These are phyloP conservation scores for Karalla daura DNA, from an alignment of 2,797 vertebrate species.

Conservation along the genomic window DNA sequence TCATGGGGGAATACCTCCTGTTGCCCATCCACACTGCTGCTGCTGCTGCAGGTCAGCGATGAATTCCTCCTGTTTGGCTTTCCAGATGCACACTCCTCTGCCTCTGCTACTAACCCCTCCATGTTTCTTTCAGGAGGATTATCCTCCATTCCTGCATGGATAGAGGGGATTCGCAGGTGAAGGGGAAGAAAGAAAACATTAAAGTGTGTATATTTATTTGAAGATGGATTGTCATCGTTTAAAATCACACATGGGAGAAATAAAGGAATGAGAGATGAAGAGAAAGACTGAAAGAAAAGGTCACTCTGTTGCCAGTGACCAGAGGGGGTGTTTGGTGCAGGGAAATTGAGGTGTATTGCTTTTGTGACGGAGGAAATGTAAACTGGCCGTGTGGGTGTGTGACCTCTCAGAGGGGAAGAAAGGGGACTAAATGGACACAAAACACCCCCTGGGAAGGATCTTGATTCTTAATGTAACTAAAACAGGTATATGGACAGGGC, in stretches of 20 bases:
- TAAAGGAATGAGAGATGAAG: slow-evolving; percentile 20
- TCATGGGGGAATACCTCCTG: slow-evolving; percentile 71
- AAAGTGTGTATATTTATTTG: slow-evolving; percentile 72
- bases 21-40: slow-evolving; percentile 57
- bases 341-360: slow-evolving; percentile 84
- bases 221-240: slow-evolving; percentile 79
- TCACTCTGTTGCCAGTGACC: slow-evolving; percentile 84
- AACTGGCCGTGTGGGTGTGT: slow-evolving; percentile 81
- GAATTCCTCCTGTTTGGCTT: slow-evolving; percentile 76
- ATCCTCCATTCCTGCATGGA: slow-evolving; percentile 70
- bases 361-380: slow-evolving; percentile 86
- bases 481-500: slow-evolving; percentile 49
- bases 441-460: slow-evolving; percentile 83
- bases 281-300: slow-evolving; percentile 75
- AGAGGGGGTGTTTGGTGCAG: slow-evolving; percentile 82
- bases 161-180: slow-evolving; percentile 63
- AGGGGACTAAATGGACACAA: slow-evolving; percentile 80
- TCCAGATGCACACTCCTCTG: slow-evolving; percentile 51
- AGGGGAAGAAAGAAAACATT: slow-evolving; percentile 27
- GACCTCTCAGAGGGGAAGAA: slow-evolving; percentile 79
- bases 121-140: slow-evolving; percentile 74
- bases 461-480: slow-evolving; percentile 72
- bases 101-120: slow-evolving; percentile 30
- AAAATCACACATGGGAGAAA: slow-evolving; percentile 63
- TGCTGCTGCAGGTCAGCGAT: slow-evolving; percentile 63